phyloP scores from a whole-genome alignment of 2,888 invertebrate genomes.

The Idaea straminata region DNA sequence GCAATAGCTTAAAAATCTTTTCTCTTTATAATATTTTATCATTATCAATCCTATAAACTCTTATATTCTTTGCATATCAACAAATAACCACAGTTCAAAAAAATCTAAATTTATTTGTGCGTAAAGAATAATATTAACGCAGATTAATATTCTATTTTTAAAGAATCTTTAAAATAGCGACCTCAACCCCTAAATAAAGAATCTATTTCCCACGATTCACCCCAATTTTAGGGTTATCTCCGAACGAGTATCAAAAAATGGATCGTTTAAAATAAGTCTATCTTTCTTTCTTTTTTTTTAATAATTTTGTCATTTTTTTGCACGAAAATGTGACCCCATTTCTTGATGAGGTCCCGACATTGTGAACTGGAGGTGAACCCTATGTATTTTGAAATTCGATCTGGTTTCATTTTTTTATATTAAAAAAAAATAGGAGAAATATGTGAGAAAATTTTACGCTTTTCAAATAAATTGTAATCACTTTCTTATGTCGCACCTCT shows the following conservation, averaged over 20 bases:
- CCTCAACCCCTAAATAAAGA: constrained; percentile 43
- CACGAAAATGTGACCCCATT: constrained; percentile 66
- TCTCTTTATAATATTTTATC: no score
- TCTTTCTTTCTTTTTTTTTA: constrained; percentile 48
- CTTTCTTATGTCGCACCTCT: not conserved
- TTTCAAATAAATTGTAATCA: not conserved
- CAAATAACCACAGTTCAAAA: constrained; percentile 11
- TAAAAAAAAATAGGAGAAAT: constrained; percentile 25
- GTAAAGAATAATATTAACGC: constrained; percentile 42
- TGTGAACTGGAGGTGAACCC: constrained; percentile 70
- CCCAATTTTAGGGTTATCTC: constrained; percentile 74
- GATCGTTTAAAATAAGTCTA: constrained; percentile 69
- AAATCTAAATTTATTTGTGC: constrained; percentile 27
- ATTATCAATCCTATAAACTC: no score
- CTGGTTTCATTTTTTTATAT: constrained; percentile 42
- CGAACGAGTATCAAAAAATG: constrained; percentile 53
- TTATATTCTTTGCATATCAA: not conserved
- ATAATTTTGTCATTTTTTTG: constrained; percentile 42
- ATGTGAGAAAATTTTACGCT: constrained; percentile 39
- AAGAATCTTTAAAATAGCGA: constrained; percentile 49
- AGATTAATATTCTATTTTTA: constrained; percentile 50
- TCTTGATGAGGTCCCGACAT: constrained; percentile 73
- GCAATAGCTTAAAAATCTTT: no score
- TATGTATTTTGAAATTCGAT: constrained; percentile 72
- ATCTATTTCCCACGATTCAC: constrained; percentile 67